Base-by-base conservation (phyloP, 2,113 vertebrate species). In the Xyrauchen texanus region DNA sequence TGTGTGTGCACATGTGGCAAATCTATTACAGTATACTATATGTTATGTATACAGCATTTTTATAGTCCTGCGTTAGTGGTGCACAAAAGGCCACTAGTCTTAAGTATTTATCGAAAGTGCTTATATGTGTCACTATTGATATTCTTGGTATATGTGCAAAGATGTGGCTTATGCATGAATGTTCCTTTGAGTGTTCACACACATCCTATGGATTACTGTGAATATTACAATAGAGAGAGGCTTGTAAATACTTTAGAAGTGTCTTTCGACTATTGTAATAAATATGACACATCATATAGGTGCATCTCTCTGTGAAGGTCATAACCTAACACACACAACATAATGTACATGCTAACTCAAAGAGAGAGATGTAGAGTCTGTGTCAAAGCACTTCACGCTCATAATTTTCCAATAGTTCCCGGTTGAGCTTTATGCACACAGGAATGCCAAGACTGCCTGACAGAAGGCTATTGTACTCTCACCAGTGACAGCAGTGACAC, bases 381-480 rank as follows among this genome's bases (percentile, higher is more conserved):
- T 34, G 21, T 34, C 21, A 34, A 34, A 34, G 21, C 21, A 34
- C 21, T 34, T 7, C 69, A 52, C 6, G 57, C 34, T 16, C 21
- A 55, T 46, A 16, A 65, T 44, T 45, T 76, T 21, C 61, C 61
- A 15, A 45, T 52, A 55, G 73, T 76, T 76, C 73, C 73, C 52
- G 73, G 47, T 53, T 76, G 61, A 76, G 58, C 60, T 75, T 52
- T 15, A n/a, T 47, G 57, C 15, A 9, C 2, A 10, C 71, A 8
- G 71, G 45, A 72, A 72, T 72, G 55, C 58, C 44, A 61, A 11
- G n/a, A 73, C 44, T 4, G 55, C 10, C 9, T 47, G 57, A 73
- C 71, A 73, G 71, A 73, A 73, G 71, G 71, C 57, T 45, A 47
- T 55, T 71, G 68, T 71, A 46, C 34, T 71, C 68, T 44, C 68